phyloP scores from a whole-genome alignment of 2,888 invertebrate species.

The Machimus atricapillus region DNA sequence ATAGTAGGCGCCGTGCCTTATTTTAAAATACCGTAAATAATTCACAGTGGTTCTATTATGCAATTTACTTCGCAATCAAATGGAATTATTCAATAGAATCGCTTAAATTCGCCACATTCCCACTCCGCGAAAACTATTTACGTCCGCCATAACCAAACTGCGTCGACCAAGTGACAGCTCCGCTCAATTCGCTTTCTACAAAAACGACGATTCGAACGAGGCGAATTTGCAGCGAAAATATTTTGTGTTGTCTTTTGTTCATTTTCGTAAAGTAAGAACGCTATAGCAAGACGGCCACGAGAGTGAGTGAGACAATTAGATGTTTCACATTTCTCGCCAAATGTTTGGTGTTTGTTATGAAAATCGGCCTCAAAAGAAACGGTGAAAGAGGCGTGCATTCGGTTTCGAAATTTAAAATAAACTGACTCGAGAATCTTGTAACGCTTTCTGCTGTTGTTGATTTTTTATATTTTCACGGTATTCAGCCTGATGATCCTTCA shows the following conservation, averaged over 20 bases:
- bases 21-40: neutral
- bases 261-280: neutral
- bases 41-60: neutral
- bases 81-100: neutral
- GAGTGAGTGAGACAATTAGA: neutral
- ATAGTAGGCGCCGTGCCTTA: neutral
- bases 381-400: neutral
- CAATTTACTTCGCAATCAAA: neutral
- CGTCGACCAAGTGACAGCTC: conserved; percentile 8
- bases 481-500: no score
- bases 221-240: neutral
- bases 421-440: neutral
- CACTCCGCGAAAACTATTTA: neutral
- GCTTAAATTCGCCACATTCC: conserved; percentile 1
- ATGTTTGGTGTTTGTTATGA: neutral
- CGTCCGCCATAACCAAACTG: conserved; percentile 36
- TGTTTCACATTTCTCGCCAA: neutral
- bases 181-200: neutral
- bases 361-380: neutral
- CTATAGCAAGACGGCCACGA: no score
- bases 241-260: neutral
- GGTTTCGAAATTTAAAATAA: neutral
- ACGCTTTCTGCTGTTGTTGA: neutral
- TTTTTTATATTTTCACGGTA: no score
- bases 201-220: neutral